phyloP scores from a whole-genome alignment of 1,140 invertebrate genomes.

The Andrena cerasifolii region DNA sequence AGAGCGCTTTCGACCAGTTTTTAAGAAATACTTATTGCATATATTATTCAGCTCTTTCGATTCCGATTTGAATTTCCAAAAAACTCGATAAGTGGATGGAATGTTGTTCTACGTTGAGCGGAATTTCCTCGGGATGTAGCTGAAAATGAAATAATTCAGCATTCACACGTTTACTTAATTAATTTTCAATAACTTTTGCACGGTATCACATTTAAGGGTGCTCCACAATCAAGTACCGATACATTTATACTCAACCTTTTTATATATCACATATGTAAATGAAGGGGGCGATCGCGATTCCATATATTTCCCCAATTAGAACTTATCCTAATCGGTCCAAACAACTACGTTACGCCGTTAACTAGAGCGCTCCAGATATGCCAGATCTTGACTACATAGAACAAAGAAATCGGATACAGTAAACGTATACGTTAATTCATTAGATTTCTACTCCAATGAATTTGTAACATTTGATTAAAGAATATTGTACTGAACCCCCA shows the following conservation, averaged over 20 bases:
- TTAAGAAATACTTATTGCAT: not conserved
- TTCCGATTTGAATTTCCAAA: conserved; percentile 22
- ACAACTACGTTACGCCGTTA: conserved; percentile 48
- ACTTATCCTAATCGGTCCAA: conserved; percentile 66
- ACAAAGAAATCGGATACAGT: conserved; percentile 24
- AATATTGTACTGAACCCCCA: conserved; percentile 66
- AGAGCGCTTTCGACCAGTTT: conserved; percentile 1
- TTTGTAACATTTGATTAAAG: not conserved
- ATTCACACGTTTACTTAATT: not conserved
- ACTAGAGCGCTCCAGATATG: conserved; percentile 31
- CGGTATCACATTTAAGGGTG: conserved; percentile 7
- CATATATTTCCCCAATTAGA: conserved; percentile 43
- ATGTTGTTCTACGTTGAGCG: conserved; percentile 49
- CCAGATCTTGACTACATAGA: conserved; percentile 34
- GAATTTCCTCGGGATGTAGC: conserved; percentile 47
- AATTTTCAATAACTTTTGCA: conserved; percentile 11
- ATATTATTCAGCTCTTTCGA: not conserved
- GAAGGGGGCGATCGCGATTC: conserved; percentile 50
- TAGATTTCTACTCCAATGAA: not conserved
- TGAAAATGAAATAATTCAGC: conserved; percentile 58
- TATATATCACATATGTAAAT: conserved; percentile 19
- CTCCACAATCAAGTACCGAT: conserved; percentile 28
- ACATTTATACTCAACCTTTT: conserved; percentile 66
- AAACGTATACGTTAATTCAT: too few relatives aligned
- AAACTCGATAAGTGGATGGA: conserved; percentile 47